phyloP scores from a whole-genome alignment of 1,140 invertebrate species.

The Nephila pilipes region DNA sequence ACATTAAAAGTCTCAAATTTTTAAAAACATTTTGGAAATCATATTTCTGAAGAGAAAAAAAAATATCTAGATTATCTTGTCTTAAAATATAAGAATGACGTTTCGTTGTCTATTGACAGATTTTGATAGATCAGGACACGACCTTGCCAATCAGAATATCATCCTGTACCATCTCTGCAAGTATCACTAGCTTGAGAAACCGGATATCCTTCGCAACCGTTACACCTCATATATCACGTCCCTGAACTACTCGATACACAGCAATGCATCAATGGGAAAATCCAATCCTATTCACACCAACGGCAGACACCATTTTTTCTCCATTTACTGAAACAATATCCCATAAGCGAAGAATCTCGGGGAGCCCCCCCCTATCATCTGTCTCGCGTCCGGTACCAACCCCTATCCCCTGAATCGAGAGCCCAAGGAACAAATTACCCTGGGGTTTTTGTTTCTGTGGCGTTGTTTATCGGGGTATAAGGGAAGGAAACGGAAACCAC shows the following conservation, averaged over 20 bases:
- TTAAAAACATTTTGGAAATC: too few relatives aligned
- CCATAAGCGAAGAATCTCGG: background rate
- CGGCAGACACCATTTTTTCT: too few relatives aligned
- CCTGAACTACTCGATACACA: background rate
- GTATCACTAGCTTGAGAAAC: background rate
- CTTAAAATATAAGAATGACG: too few relatives aligned
- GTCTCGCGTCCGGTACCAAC: slow-evolving; percentile 8
- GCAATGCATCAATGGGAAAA: background rate
- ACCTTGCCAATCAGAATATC: too few relatives aligned
- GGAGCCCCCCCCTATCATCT: slow-evolving; percentile 14
- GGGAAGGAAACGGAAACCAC: slow-evolving; percentile 2
- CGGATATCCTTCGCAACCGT: background rate
- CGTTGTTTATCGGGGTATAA: background rate
- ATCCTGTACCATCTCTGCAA: background rate
- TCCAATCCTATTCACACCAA: background rate
- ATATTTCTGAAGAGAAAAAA: too few relatives aligned
- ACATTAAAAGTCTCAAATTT: too few relatives aligned
- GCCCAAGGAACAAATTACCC: slow-evolving; percentile 29
- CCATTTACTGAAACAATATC: background rate
- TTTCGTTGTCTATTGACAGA: too few relatives aligned
- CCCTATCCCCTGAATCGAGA: background rate
- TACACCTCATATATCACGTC: background rate
- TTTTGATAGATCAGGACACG: too few relatives aligned
- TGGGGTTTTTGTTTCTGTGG: slow-evolving; percentile 3
- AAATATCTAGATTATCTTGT: too few relatives aligned